Evolutionary conservation across 2,797 vertebrate species (phyloP).

Genomic region (Ammospiza maritima): DNA sequence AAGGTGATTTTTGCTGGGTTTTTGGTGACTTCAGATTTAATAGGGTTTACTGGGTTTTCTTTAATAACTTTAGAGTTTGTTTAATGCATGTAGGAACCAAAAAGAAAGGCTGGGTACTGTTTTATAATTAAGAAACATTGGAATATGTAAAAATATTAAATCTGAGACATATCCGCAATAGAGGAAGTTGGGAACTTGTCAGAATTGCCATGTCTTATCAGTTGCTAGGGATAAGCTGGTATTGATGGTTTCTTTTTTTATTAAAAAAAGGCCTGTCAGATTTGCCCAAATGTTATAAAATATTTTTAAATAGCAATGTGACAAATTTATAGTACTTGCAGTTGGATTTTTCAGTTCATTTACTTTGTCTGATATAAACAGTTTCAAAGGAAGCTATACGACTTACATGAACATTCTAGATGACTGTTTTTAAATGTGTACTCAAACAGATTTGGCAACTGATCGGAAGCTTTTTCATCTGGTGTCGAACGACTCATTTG

Average conservation of each 20-base stretch:
- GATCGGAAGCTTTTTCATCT: slow-evolving; percentile 96
- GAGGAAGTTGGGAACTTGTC: background rate
- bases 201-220: background rate
- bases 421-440: slow-evolving; percentile 66
- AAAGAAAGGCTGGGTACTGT: background rate
- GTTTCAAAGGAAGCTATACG: background rate
- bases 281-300: background rate
- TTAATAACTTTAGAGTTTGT: background rate
- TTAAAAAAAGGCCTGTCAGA: background rate
- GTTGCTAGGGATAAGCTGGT: background rate
- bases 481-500: slow-evolving; percentile 95
- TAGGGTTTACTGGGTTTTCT: background rate
- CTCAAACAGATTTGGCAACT: slow-evolving; percentile 87
- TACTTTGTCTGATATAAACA: background rate
- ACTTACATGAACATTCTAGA: background rate
- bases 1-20: background rate
- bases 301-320: background rate
- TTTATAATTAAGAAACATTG: background rate
- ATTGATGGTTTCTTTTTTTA: background rate
- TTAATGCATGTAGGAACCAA: background rate
- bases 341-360: background rate
- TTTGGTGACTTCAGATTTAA: background rate
- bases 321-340: background rate
- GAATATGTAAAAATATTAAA: background rate
- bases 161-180: background rate